A percentile compares a stretch with the other conserved stretches of the same genome.
Evolutionary conservation across 2,888 invertebrate species (phyloP).

Genomic region (Trichopria drosophilae): DNA sequence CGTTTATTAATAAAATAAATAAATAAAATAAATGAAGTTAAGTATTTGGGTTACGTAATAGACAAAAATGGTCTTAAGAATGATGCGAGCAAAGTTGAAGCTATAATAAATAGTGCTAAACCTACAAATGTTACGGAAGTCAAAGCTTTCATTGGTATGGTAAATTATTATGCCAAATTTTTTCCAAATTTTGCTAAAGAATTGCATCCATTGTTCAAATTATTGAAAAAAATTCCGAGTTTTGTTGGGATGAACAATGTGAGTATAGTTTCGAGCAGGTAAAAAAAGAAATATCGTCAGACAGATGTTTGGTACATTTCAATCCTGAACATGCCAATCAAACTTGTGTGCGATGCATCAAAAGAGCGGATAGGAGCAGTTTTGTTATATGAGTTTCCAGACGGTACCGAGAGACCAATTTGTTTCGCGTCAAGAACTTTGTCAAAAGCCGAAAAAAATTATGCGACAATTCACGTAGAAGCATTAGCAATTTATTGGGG

Average conservation of each 20-base stretch:
- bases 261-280: background rate
- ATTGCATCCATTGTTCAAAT: background rate
- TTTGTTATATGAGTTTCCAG: no score
- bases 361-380: no score
- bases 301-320: slow-evolving; percentile 8
- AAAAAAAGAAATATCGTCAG: background rate
- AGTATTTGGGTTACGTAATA: slow-evolving; percentile 46
- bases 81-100: slow-evolving; percentile 38
- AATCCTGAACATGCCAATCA: slow-evolving; percentile 3
- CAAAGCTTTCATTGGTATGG: slow-evolving; percentile 2
- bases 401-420: no score
- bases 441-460: no score
- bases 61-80: slow-evolving; percentile 46
- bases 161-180: slow-evolving; percentile 10
- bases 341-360: slow-evolving; percentile 17
- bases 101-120: background rate
- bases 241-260: slow-evolving; percentile 2
- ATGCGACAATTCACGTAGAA: no score
- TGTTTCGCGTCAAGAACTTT: no score
- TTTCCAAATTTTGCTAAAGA: background rate
- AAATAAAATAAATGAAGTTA: slow-evolving; percentile 23
- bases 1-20: no score
- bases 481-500: no score
- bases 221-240: background rate
- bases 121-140: slow-evolving; percentile 3